phyloP scores from a whole-genome alignment of 1,140 invertebrate species.

The Achatina immaculata region DNA sequence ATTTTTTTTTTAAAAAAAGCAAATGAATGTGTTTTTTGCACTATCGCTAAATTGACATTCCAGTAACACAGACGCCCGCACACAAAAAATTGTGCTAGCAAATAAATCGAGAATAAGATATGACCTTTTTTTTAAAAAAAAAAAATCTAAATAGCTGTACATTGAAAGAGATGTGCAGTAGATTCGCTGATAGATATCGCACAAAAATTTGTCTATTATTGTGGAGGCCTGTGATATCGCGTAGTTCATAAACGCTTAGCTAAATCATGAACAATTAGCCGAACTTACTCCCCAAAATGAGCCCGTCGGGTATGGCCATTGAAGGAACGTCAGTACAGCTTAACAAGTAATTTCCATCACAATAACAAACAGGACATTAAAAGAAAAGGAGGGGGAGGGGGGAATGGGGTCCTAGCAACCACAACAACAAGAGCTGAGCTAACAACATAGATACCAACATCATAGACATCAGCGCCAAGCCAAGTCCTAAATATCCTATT shows the following conservation, averaged over 20 bases:
- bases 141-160: constrained; percentile 1
- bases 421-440: not conserved
- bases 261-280: constrained; percentile 17
- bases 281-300: not conserved
- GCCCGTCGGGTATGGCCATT: not conserved
- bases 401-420: not conserved
- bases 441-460: not conserved
- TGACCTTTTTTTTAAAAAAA: not conserved
- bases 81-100: not conserved
- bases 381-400: not conserved
- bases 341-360: constrained; percentile 9
- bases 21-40: not conserved
- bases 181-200: not conserved
- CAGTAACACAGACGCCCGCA: too few species aligned
- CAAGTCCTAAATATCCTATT: not conserved
- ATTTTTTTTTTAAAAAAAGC: too few species aligned
- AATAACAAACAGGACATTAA: not conserved
- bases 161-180: not conserved
- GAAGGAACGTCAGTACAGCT: not conserved
- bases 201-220: constrained; percentile 2
- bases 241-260: not conserved
- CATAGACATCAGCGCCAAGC: not conserved
- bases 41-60: not conserved
- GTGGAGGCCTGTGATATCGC: not conserved
- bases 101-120: not conserved